Base-by-base conservation (phyloP, 2,888 invertebrate genomes). In the Philopedon plagiatum region DNA sequence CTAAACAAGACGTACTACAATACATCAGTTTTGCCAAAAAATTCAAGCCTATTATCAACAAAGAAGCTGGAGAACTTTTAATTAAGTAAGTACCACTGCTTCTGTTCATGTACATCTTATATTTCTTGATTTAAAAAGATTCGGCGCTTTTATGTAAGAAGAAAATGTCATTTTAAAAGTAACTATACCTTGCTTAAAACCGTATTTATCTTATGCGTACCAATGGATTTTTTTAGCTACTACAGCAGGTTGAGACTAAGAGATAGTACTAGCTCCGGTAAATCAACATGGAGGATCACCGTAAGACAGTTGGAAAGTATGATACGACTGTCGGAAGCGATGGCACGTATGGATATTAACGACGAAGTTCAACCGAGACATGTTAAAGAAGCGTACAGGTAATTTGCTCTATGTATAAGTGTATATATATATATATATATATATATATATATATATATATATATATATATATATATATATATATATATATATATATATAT, bases 21-120 rank as follows among this genome's bases (percentile, higher is more conserved):
- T 99, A 99, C 82, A 97, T 99, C n/a, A 94, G 95, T 58, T 99
- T 99, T 85, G 95, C 99, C 0, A 90, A 94, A 73, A 96, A 96
- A 77, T 99, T 99, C 86, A 97, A 98, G 83, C 99, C 99, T 0
- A 86, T 93, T 18, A 90, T 96, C 37, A 92, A 90, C 75, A 90
- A 91, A 87, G 96, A 95, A 77, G 94, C 98, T 0, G 92, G 91
- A 23, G 91, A 93, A 64, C 88, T 94, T 51, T 89, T 99, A 39
- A 94, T 98, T 0, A 69, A 75, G 57, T 76, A 74, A 51, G 58
- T 34, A 9, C 15, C 19, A 34, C 4, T n/a, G n/a, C n/a, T n/a
- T n/a, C n/a, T n/a, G n/a, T n/a, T n/a, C n/a, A n/a, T n/a, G n/a
- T n/a, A n/a, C n/a, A n/a, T n/a, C n/a, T n/a, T n/a, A n/a, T n/a